These are phyloP conservation scores for Paratilapia polleni DNA, from an alignment of 2,113 vertebrate species.

Conservation along the genomic window DNA sequence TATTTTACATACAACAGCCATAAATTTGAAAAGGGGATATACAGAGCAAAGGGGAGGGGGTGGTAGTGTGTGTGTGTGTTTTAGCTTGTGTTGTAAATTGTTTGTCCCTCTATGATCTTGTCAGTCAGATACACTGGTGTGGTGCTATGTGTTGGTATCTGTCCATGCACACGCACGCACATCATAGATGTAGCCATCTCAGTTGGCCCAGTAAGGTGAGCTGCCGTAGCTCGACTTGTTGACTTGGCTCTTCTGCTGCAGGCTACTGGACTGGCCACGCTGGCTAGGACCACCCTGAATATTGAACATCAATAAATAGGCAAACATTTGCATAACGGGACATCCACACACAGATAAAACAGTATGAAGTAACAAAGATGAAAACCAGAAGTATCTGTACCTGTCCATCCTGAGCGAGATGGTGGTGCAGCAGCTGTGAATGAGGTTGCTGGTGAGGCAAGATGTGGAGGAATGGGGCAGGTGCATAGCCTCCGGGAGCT, in stretches of 20 bases:
- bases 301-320: not conserved
- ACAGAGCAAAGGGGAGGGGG: slow-evolving; percentile 74
- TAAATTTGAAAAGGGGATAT: slow-evolving; percentile 84
- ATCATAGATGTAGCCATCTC: slow-evolving; percentile 56
- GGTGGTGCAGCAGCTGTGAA: slow-evolving; percentile 97
- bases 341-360: not conserved
- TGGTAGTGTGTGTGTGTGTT: slow-evolving; percentile 78
- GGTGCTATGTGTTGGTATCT: slow-evolving; percentile 30
- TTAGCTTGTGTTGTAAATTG: slow-evolving; percentile 76
- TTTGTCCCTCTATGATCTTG: slow-evolving; percentile 65
- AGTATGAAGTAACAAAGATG: not conserved
- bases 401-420: slow-evolving; percentile 98
- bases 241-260: slow-evolving; percentile 98
- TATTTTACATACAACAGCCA: slow-evolving; percentile 88
- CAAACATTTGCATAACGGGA: not conserved
- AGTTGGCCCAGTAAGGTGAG: slow-evolving; percentile 97
- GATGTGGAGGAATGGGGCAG: slow-evolving; percentile 96
- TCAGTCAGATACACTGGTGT: slow-evolving; percentile 50
- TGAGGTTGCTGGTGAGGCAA: slow-evolving; percentile 97
- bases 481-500: slow-evolving; percentile 92
- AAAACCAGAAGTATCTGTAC: slow-evolving; percentile 60
- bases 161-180: slow-evolving; percentile 18
- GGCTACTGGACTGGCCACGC: slow-evolving; percentile 93
- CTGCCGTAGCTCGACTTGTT: slow-evolving; percentile 98
- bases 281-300: slow-evolving; percentile 90